phyloP scores from a whole-genome alignment of 2,888 invertebrate genomes.

The Drosophila paramelanica region DNA sequence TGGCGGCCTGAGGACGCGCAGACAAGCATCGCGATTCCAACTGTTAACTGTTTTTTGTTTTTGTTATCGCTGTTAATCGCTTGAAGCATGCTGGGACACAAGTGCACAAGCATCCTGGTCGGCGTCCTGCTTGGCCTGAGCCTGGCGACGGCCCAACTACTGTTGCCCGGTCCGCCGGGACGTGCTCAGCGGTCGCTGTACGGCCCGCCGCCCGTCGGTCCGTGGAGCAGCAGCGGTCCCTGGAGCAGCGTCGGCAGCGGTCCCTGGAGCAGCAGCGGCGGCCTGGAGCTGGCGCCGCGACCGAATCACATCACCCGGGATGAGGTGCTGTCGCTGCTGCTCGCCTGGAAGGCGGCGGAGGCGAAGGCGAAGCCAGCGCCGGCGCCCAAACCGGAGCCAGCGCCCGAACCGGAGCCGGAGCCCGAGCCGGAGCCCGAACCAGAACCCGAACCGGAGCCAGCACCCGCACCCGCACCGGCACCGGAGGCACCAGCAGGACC shows the following conservation, averaged over 20 bases:
- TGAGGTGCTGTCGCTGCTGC: constrained; percentile 78
- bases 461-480: constrained; percentile 73
- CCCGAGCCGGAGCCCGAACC: constrained; percentile 53
- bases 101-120: constrained; percentile 24
- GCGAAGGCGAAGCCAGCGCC: constrained; percentile 78
- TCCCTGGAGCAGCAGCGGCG: constrained; percentile 52
- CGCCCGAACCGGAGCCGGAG: constrained; percentile 79
- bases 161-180: constrained; percentile 18
- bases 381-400: constrained; percentile 58
- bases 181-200: constrained; percentile 32
- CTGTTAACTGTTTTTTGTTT: constrained; percentile 9
- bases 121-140: constrained; percentile 31
- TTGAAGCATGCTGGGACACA: constrained; percentile 29
- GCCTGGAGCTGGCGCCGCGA: constrained; percentile 47
- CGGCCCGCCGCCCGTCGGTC: constrained; percentile 4
- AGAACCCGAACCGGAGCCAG: constrained; percentile 83
- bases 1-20: constrained; percentile 40
- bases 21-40: constrained; percentile 49
- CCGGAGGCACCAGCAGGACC: constrained; percentile 77
- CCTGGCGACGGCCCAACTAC: constrained; percentile 48
- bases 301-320: constrained; percentile 76
- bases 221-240: constrained; percentile 55
- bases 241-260: constrained; percentile 21
- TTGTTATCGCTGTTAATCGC: too few relatives aligned
- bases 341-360: constrained; percentile 77